Evolutionary conservation across 2,113 vertebrate species (phyloP).

Genomic region (Albula glossodonta): DNA sequence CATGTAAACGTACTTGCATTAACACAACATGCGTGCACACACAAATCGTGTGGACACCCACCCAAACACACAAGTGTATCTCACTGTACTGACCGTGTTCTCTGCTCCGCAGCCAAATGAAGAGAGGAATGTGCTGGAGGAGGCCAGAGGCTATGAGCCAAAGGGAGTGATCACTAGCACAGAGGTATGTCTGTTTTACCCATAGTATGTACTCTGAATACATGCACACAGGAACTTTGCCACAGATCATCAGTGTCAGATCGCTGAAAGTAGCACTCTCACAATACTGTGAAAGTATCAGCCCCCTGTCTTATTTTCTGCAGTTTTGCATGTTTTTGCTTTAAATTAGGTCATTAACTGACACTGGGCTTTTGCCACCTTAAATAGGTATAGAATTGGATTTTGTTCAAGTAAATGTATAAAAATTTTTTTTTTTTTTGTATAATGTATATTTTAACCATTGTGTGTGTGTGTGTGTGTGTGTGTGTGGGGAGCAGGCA

Average conservation of each 20-base stretch:
- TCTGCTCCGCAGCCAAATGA: conserved; percentile 81
- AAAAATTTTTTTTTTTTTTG: too few species aligned
- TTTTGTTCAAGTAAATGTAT: too few species aligned
- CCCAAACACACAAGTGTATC: not conserved
- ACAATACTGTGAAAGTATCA: too few species aligned
- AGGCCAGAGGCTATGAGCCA: conserved; percentile 83
- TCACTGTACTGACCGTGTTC: conserved; percentile 13
- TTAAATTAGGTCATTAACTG: too few species aligned
- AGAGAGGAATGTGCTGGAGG: conserved; percentile 92
- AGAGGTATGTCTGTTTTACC: conserved; percentile 60
- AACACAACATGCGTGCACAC: not conserved
- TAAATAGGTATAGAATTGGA: too few species aligned
- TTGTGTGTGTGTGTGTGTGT: not conserved
- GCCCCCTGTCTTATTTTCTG: too few species aligned
- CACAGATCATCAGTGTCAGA: too few species aligned
- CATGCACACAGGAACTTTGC: too few species aligned
- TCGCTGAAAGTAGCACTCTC: too few species aligned
- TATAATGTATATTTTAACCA: not conserved
- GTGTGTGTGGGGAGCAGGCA: conserved; percentile 27
- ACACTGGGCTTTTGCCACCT: too few species aligned
- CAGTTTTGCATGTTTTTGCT: too few species aligned
- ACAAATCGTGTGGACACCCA: not conserved
- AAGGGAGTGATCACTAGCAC: conserved; percentile 57
- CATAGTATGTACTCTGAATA: too few species aligned
- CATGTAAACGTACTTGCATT: not conserved